Evolutionary conservation across 2,888 invertebrate species (phyloP).

Genomic region (Platypus cylindrus): DNA sequence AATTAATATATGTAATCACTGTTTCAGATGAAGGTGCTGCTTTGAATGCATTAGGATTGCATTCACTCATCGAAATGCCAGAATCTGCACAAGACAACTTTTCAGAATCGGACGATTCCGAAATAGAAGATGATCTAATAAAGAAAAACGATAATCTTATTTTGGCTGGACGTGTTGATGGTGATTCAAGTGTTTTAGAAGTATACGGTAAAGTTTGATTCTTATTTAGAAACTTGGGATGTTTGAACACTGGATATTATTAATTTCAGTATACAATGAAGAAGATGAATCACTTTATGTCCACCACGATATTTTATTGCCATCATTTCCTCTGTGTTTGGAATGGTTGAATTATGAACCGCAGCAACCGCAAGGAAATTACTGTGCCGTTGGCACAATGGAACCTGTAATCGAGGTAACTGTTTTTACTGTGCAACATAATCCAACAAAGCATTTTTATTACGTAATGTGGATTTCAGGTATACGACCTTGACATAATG

Average conservation of each 20-base stretch:
- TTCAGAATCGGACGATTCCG: slow-evolving; percentile 50
- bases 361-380: slow-evolving; percentile 60
- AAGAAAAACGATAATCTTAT: slow-evolving; percentile 82
- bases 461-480: too few species aligned
- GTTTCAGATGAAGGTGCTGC: slow-evolving; percentile 24
- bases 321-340: slow-evolving; percentile 80
- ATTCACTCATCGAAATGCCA: slow-evolving; percentile 43
- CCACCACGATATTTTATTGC: slow-evolving; percentile 85
- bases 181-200: slow-evolving; percentile 77
- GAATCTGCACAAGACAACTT: slow-evolving; percentile 35
- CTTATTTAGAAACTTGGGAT: background rate
- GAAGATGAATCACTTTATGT: slow-evolving; percentile 80
- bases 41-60: slow-evolving; percentile 41
- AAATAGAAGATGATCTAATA: slow-evolving; percentile 83
- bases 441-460: too few species aligned
- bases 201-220: slow-evolving; percentile 57
- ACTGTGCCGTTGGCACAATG: slow-evolving; percentile 89
- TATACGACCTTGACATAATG: slow-evolving; percentile 92
- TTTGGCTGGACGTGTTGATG: slow-evolving; percentile 74
- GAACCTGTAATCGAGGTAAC: slow-evolving; percentile 79
- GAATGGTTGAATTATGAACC: slow-evolving; percentile 90
- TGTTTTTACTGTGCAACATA: too few species aligned
- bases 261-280: slow-evolving; percentile 72
- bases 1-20: slow-evolving; percentile 2
- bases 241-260: slow-evolving; percentile 5